Evolutionary conservation across 2,888 invertebrate species (phyloP).

Genomic region (Tetheella fluctuosa): DNA sequence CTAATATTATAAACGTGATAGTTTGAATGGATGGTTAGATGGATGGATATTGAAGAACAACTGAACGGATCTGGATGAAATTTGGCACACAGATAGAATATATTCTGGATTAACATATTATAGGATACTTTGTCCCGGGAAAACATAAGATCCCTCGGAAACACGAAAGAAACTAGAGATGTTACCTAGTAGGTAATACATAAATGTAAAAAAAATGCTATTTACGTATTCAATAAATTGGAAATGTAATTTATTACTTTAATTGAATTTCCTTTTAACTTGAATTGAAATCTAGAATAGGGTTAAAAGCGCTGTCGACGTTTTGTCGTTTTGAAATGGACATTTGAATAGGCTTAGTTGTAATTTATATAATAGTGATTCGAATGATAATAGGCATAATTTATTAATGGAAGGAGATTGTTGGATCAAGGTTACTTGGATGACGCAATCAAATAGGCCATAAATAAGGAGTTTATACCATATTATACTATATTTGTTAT

Average conservation of each 20-base stretch:
- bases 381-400: neutral
- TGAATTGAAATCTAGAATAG: conserved; percentile 22
- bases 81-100: too few species aligned
- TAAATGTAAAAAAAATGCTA: conserved; percentile 31
- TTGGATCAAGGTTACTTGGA: neutral
- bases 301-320: conserved; percentile 16
- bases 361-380: conserved; percentile 10
- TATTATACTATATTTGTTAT: neutral
- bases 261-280: conserved; percentile 37
- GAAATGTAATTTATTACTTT: conserved; percentile 42
- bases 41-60: too few species aligned
- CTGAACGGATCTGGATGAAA: too few species aligned
- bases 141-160: too few species aligned
- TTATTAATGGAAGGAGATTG: neutral
- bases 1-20: neutral
- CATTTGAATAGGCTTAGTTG: conserved; percentile 24
- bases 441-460: neutral
- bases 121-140: too few species aligned
- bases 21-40: too few species aligned
- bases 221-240: conserved; percentile 33
- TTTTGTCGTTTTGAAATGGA: conserved; percentile 17
- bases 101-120: too few species aligned
- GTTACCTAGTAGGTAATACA: too few species aligned
- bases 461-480: neutral
- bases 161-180: too few species aligned